These are phyloP conservation scores for Archaeoteleia sp. DNA, from an alignment of 2,888 invertebrate species.

Conservation along the genomic window DNA sequence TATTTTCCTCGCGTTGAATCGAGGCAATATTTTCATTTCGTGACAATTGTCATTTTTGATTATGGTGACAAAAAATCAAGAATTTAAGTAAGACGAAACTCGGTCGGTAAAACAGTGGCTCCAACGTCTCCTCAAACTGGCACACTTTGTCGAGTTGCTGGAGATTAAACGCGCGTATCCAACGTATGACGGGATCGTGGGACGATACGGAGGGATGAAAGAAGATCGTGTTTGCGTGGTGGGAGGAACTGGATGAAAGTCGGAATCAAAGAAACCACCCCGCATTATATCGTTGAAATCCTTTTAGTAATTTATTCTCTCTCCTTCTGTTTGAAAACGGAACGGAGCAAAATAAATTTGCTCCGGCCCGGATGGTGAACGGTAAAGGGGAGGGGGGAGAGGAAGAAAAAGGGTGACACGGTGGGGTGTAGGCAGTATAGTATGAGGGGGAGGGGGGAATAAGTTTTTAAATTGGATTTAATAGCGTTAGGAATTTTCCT, in stretches of 20 bases:
- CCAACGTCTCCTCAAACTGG: no score
- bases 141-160: no score
- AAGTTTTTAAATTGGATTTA: slow-evolving; percentile 74
- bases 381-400: slow-evolving; percentile 15
- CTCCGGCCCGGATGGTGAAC: slow-evolving; percentile 27
- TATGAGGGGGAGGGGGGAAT: slow-evolving; percentile 54
- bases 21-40: no score
- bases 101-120: no score
- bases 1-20: no score
- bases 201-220: no score
- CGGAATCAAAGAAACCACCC: slow-evolving; percentile 62
- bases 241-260: slow-evolving; percentile 52
- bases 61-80: no score
- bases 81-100: no score
- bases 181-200: slow-evolving; percentile 10
- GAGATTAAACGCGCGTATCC: slow-evolving; percentile 4
- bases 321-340: slow-evolving; percentile 45
- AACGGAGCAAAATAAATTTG: slow-evolving; percentile 67
- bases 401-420: slow-evolving; percentile 9
- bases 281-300: slow-evolving; percentile 66
- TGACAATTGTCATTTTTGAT: no score
- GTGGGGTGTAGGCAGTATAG: slow-evolving; percentile 17
- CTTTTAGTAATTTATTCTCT: slow-evolving; percentile 68
- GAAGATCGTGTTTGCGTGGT: no score
- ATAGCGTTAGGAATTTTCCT: slow-evolving; percentile 73